Percentiles rank a stretch among this genome's conserved stretches.
Evolutionary conservation across 1,140 invertebrate species (phyloP).

Genomic region (Drosophila ambigua): DNA sequence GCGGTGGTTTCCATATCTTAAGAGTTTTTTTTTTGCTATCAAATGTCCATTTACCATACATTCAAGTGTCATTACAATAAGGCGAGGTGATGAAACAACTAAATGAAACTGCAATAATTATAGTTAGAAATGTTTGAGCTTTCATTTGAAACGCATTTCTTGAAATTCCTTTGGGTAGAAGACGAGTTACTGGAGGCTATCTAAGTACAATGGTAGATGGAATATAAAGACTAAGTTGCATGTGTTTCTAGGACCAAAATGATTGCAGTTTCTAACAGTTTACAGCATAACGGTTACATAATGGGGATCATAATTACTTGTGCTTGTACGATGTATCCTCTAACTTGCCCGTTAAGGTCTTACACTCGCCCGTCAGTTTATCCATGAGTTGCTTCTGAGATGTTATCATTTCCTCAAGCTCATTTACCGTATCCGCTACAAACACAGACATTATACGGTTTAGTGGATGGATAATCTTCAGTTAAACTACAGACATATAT

Average conservation of each 20-base stretch:
- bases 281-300: conserved; percentile 7
- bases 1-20: conserved; percentile 40
- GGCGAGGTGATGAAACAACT: conserved; percentile 16
- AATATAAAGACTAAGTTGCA: neutral
- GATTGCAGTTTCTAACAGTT: conserved; percentile 9
- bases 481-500: neutral
- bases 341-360: conserved; percentile 92
- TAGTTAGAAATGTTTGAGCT: neutral
- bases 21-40: conserved; percentile 28
- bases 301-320: conserved; percentile 87
- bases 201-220: too few relatives aligned
- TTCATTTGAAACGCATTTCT: neutral
- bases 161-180: too few relatives aligned
- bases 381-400: conserved; percentile 94
- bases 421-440: conserved; percentile 92
- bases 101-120: conserved; percentile 32
- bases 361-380: conserved; percentile 93
- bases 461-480: conserved; percentile 1
- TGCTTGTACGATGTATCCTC: conserved; percentile 92
- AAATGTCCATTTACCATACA: conserved; percentile 23
- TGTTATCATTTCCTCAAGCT: conserved; percentile 93
- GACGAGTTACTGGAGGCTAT: too few relatives aligned
- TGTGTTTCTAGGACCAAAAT: neutral
- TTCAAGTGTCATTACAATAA: conserved; percentile 16
- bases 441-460: conserved; percentile 70